Evolutionary conservation across 2,888 invertebrate genomes (phyloP).

Genomic region (Apamea epomidion): DNA sequence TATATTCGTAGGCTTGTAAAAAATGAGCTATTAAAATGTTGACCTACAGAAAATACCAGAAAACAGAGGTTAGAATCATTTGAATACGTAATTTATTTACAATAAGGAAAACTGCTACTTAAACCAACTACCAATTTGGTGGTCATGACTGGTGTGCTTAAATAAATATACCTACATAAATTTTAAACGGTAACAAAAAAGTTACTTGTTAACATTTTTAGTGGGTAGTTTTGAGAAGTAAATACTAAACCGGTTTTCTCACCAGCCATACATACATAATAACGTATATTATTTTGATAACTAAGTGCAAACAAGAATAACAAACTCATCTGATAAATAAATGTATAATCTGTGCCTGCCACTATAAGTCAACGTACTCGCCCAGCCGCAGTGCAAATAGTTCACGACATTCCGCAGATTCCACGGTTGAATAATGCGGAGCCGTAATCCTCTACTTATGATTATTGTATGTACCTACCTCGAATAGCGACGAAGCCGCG

Average conservation of each 20-base stretch:
- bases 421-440: slow-evolving; percentile 53
- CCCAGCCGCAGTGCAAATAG: slow-evolving; percentile 53
- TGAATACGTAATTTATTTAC: not conserved
- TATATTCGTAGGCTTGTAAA: not conserved
- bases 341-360: slow-evolving; percentile 32
- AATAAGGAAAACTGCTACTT: not conserved
- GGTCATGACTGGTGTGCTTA: not conserved
- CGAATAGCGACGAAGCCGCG: slow-evolving; percentile 41
- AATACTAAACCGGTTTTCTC: not conserved
- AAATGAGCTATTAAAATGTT: not conserved
- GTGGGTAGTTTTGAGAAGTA: not conserved
- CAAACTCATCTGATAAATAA: slow-evolving; percentile 6
- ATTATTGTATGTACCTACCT: slow-evolving; percentile 56
- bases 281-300: not conserved
- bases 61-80: not conserved
- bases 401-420: slow-evolving; percentile 58
- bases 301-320: slow-evolving; percentile 3
- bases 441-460: slow-evolving; percentile 57
- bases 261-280: not conserved
- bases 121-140: not conserved
- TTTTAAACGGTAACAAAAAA: slow-evolving; percentile 1
- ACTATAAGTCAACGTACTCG: slow-evolving; percentile 28
- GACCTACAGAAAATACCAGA: not conserved
- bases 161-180: not conserved
- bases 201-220: not conserved